Percentiles rank a stretch among this genome's conserved stretches.
Conservation (phyloP, 1,140 invertebrate species). For the Drosophila pseudoananassae region DNA sequence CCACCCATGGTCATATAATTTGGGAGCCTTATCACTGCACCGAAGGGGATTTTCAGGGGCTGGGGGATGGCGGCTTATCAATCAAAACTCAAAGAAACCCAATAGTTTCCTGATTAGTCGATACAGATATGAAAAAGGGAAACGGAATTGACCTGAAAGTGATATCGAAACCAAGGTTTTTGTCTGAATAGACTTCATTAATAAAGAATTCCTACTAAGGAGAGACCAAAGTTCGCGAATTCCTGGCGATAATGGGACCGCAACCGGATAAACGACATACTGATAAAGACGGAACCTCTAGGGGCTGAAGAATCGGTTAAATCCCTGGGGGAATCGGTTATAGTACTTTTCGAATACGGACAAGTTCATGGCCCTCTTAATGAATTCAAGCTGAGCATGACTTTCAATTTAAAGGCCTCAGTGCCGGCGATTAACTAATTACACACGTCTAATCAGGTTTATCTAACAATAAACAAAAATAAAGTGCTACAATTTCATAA, state of each 20-base stretch:
- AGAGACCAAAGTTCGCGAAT: constrained; percentile 32
- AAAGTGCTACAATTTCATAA: constrained; percentile 49
- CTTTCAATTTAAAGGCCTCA: constrained; percentile 52
- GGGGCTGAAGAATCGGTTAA: neutral
- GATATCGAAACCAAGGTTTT: constrained; percentile 15
- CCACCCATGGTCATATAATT: constrained; percentile 43
- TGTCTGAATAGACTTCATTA: constrained; percentile 21
- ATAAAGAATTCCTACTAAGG: neutral
- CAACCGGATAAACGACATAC: constrained; percentile 37
- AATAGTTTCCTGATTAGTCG: constrained; percentile 26
- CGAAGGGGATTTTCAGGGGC: constrained; percentile 30
- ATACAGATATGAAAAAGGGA: constrained; percentile 37
- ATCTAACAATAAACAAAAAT: constrained; percentile 8
- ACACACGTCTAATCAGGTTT: constrained; percentile 16
- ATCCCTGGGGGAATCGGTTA: neutral
- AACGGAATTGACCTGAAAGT: constrained; percentile 23
- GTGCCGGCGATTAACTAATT: constrained; percentile 23
- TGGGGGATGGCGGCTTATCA: constrained; percentile 48
- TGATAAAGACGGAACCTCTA: constrained; percentile 25
- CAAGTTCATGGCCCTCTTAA: constrained; percentile 61
- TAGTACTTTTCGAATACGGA: constrained; percentile 1
- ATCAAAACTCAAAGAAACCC: constrained; percentile 54
- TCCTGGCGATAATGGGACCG: constrained; percentile 26
- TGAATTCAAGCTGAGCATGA: constrained; percentile 57
- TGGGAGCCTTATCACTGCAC: constrained; percentile 44